Percentiles rank a stretch among this genome's conserved stretches.
phyloP scores from a whole-genome alignment of 2,888 invertebrate species.

The Chrysolina americana region DNA sequence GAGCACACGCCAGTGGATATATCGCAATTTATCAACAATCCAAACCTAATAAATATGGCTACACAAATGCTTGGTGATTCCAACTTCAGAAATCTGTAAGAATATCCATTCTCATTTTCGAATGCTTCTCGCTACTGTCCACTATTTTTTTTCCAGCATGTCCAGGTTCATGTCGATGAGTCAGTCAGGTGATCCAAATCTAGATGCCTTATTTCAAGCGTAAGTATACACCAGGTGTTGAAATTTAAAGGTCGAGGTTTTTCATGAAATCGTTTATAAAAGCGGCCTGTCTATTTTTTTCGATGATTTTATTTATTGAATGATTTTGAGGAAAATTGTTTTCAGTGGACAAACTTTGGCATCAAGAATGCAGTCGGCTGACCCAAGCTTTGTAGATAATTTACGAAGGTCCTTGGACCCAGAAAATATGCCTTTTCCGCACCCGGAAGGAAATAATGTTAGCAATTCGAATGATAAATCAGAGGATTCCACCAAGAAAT shows the following conservation, averaged over 20 bases:
- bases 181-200: slow-evolving; percentile 60
- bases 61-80: slow-evolving; percentile 89
- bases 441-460: slow-evolving; percentile 4
- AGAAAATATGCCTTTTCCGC: slow-evolving; percentile 27
- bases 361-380: slow-evolving; percentile 84
- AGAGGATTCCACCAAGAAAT: slow-evolving; percentile 9
- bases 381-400: slow-evolving; percentile 85
- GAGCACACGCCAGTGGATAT: slow-evolving; percentile 71
- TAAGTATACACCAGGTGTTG: slow-evolving; percentile 36
- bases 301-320: slow-evolving; percentile 10
- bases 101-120: slow-evolving; percentile 32
- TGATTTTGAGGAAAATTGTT: slow-evolving; percentile 30
- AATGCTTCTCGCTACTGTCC: slow-evolving; percentile 31
- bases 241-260: neutral
- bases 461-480: slow-evolving; percentile 5
- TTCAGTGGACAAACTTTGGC: slow-evolving; percentile 83
- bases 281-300: too few relatives aligned
- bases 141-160: slow-evolving; percentile 59
- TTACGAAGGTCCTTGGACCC: slow-evolving; percentile 47
- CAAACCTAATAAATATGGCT: slow-evolving; percentile 87
- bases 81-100: slow-evolving; percentile 81
- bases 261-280: neutral
- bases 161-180: slow-evolving; percentile 64
- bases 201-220: slow-evolving; percentile 64
- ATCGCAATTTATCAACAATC: slow-evolving; percentile 82